Evolutionary conservation across 2,113 vertebrate genomes (phyloP), one percentile per base, ranked within the genome.

Genomic region (Elanus axillaris): DNA sequence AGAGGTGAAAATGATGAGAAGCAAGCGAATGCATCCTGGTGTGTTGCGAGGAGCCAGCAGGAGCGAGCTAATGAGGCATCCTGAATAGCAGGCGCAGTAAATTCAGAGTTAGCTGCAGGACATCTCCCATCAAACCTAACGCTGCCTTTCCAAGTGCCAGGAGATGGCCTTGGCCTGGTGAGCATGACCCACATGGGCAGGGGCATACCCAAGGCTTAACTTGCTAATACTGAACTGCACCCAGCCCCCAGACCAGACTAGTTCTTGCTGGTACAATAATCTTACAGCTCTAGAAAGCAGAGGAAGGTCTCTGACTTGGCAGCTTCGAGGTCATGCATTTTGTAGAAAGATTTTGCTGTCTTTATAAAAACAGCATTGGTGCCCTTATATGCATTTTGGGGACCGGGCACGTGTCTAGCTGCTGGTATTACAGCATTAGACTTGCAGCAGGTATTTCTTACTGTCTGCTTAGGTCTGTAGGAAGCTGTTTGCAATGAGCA

Each of bases 21-120:
- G 64, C 2, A 6, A 58, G 36, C 50, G 50, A 59, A 4, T 0
- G 2, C 0, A 0, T 38, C 48, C 43, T 47, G 87, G 17, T 3
- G 7, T 15, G 53, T 4, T 89, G 79, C 0, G 19, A 71, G 86
- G 50, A 52, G 63, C 52, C 2, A 7, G 5, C 81, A 71, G 93
- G 74, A 58, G 40, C 10, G 17, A 92, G 40, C 40, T 74, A 58
- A 86, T 19, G 92, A 81, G 68, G 63, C 72, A 52, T 66, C 50
- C 32, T 1, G 0, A 60, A 26, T 0, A 3, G 45, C 55, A 69
- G 58, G 84, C 0, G 0, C 32, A 34, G 60, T 26, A 34, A 43
- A 48, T 72, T 14, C 12, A 6, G 75, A 47, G 15, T 1, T 32
- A 60, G 62, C 88, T 72, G 45, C 40, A 29, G 77, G 69, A 71